Evolutionary conservation across 2,888 invertebrate species (phyloP).

Genomic region (Dolichomitus sp.): DNA sequence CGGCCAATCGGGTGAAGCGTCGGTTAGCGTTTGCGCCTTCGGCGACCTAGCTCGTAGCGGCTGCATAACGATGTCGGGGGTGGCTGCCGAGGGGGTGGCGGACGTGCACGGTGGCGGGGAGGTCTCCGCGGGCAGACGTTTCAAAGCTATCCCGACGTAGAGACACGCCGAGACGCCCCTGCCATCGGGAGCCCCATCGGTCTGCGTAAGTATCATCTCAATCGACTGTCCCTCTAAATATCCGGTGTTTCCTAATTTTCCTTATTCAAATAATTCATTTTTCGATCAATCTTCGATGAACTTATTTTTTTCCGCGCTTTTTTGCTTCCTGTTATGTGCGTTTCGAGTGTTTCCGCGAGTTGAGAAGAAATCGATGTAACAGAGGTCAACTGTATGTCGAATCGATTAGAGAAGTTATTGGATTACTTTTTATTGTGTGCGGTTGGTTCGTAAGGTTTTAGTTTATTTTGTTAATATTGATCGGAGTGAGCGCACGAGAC

Average conservation of each 20-base stretch:
- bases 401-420: conserved; percentile 8
- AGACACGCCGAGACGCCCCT: conserved; percentile 85
- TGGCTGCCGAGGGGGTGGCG: conserved; percentile 64
- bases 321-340: not conserved
- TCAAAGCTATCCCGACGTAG: conserved; percentile 85
- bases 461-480: conserved; percentile 34
- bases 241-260: conserved; percentile 1
- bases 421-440: conserved; percentile 12
- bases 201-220: conserved; percentile 82
- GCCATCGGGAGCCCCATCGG: conserved; percentile 84
- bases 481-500: conserved; percentile 43
- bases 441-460: not conserved
- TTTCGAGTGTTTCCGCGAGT: conserved; percentile 6
- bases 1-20: conserved; percentile 78
- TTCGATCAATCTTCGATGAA: not conserved
- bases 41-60: conserved; percentile 12
- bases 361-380: not conserved
- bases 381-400: not conserved
- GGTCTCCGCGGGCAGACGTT: conserved; percentile 85
- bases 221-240: not conserved
- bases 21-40: conserved; percentile 66
- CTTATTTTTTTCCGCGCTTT: not conserved
- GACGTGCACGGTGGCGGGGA: conserved; percentile 83
- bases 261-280: not conserved
- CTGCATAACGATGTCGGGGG: conserved; percentile 46